Base-by-base conservation (phyloP, 92 coral and sea anemone species). In the Epizoanthus fatuus region DNA sequence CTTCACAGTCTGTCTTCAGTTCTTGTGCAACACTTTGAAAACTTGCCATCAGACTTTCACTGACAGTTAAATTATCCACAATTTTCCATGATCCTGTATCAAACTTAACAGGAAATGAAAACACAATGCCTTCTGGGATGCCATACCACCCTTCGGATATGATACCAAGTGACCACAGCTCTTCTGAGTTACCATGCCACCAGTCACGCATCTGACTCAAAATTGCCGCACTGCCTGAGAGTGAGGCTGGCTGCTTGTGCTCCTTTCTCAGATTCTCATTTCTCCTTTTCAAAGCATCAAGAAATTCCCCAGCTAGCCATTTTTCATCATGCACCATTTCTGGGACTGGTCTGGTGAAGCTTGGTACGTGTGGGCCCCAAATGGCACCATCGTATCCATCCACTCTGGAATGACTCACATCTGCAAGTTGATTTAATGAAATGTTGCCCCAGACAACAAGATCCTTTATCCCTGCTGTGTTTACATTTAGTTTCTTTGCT, bases 261-360 rank as follows among this genome's bases (percentile, higher is more conserved):
- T 74, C 82, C 37, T 88, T 83, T 11, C 58, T 66, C 7, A 88
- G 63, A 70, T 45, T 79, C 53, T 82, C 93, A 20, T 69, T 52
- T 45, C 93, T 89, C 84, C 79, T 90, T 80, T 89, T 90, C 62
- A 93, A 85, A 42, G 90, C 77, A 15, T 95, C 93, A 29, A 95
- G 65, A 42, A 97, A 93, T 79, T 95, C 97, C 7, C 94, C 92
- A 5, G 92, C 78, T 52, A 97, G 71, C 99, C 99, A 97, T 51
- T 97, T 95, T n/a, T 97, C 89, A 89, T 97, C 98, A 80, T 95
- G 98, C 45, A 93, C 94, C 99, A 97, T 97, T 81, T 97, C 98
- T 66, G 95, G 93, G 16, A 97, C 97, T 45, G 96, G 83, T 8
- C 95, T 87, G 49, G 98, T 92, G 65, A 96, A 96, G n/a, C 95